A percentile compares a stretch with the other conserved stretches of the same genome.
phyloP scores from a whole-genome alignment of 2,797 vertebrate genomes.

The Alcedo atthis region DNA sequence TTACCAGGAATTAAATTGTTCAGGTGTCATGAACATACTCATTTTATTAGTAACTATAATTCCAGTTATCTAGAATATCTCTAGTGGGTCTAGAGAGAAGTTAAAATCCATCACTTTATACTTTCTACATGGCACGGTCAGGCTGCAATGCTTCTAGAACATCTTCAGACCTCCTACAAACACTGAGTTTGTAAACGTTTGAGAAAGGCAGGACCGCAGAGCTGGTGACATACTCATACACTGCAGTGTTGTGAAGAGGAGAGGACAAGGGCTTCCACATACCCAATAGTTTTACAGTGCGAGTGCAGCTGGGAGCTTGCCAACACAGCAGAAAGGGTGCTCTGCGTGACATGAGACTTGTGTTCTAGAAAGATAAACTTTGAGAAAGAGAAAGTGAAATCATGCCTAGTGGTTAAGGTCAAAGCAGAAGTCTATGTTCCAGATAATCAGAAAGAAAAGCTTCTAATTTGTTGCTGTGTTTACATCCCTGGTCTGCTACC shows the following conservation, averaged over 20 bases:
- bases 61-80: background rate
- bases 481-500: background rate
- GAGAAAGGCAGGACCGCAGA: background rate
- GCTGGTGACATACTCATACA: fast-evolving
- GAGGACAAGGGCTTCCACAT: background rate
- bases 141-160: background rate
- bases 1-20: background rate
- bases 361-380: background rate
- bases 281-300: background rate
- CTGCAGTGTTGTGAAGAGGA: background rate
- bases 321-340: background rate
- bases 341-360: background rate
- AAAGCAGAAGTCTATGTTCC: background rate
- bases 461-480: background rate
- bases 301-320: background rate
- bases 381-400: constrained; percentile 13
- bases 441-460: background rate
- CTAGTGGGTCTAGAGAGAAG: background rate
- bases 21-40: background rate
- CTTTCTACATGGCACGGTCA: background rate
- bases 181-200: fast-evolving
- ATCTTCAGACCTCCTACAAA: background rate
- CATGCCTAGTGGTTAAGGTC: background rate
- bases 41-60: background rate
- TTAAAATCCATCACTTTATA: background rate